Percentiles rank a stretch among this genome's conserved stretches.
Evolutionary conservation across 2,797 vertebrate species (phyloP).

Genomic region (Menidia menidia): DNA sequence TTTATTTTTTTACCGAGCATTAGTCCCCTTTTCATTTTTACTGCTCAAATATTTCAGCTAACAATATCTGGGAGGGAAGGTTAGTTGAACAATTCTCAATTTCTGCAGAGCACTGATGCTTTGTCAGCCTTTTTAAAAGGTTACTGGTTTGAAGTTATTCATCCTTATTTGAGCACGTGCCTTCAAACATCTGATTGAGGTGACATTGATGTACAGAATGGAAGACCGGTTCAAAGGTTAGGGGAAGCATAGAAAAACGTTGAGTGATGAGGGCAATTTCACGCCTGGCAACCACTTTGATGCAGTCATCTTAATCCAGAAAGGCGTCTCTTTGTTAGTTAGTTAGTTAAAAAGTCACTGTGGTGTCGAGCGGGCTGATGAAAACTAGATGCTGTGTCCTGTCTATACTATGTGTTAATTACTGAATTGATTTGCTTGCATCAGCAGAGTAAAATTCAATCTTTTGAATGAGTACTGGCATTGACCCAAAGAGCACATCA

Average conservation of each 20-base stretch:
- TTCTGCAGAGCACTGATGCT: background rate
- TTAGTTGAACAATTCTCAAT: background rate
- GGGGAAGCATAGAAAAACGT: background rate
- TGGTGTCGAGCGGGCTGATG: background rate
- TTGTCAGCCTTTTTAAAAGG: background rate
- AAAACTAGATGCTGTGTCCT: background rate
- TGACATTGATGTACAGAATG: background rate
- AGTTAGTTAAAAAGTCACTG: background rate
- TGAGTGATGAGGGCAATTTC: constrained; percentile 5
- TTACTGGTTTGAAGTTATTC: background rate
- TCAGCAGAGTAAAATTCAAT: background rate
- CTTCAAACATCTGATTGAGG: background rate
- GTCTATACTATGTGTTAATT: background rate
- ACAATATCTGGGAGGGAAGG: background rate
- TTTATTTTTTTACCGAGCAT: no score
- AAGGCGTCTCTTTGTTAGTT: background rate
- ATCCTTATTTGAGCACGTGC: background rate
- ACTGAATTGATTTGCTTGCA: background rate
- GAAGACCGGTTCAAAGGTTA: constrained; percentile 1
- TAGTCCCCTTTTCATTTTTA: background rate
- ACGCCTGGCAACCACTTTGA: background rate
- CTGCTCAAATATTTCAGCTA: background rate
- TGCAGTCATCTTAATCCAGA: background rate
- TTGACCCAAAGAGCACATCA: background rate
- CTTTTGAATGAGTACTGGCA: background rate